phyloP scores from a whole-genome alignment of 2,797 vertebrate genomes.

The Falco concolor region DNA sequence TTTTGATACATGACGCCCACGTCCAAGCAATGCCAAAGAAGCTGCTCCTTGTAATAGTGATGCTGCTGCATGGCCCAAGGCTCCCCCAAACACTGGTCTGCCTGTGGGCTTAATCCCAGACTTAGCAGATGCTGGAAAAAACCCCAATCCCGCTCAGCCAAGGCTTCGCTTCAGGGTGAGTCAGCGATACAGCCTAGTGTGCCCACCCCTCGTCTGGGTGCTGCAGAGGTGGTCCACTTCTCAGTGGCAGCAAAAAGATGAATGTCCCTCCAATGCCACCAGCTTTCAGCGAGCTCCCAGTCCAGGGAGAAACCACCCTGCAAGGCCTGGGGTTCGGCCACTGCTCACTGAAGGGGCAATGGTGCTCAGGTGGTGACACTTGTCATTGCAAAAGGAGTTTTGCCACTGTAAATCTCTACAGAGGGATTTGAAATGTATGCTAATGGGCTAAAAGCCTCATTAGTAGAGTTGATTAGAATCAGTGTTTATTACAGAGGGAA shows the following conservation, averaged over 20 bases:
- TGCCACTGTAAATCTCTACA: neutral
- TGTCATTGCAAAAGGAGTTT: neutral
- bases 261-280: rapidly evolving
- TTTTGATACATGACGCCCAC: neutral
- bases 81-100: neutral
- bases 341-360: rapidly evolving
- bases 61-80: neutral
- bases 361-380: neutral
- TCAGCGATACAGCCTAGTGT: rapidly evolving
- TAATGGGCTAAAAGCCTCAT: neutral
- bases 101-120: neutral
- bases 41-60: neutral
- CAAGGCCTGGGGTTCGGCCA: neutral
- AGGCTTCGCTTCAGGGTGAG: rapidly evolving
- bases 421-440: neutral
- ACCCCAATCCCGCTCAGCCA: neutral
- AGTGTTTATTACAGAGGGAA: neutral
- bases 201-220: rapidly evolving
- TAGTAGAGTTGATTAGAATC: neutral
- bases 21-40: neutral
- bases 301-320: neutral
- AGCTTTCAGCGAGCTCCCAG: neutral
- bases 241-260: neutral
- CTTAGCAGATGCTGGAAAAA: neutral
- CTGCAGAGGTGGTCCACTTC: neutral